Conservation (phyloP, 2,113 vertebrate genomes). For the Australoheros scitulus region DNA sequence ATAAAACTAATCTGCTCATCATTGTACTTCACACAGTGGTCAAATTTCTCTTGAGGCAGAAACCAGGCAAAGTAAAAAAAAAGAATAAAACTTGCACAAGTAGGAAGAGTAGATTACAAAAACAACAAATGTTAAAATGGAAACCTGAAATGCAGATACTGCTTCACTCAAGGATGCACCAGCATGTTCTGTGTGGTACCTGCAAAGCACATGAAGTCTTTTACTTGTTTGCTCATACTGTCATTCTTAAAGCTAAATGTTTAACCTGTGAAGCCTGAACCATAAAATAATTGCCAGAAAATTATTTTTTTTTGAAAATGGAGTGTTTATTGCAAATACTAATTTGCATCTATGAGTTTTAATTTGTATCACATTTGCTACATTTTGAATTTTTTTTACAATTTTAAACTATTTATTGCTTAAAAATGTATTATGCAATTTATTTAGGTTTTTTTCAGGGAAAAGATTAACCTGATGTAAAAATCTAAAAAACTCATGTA, state of each 20-base stretch:
- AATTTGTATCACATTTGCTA: too few species aligned
- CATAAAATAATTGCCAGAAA: too few species aligned
- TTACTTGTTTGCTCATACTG: slow-evolving; percentile 87
- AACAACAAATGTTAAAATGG: slow-evolving; percentile 82
- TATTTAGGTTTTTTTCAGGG: too few species aligned
- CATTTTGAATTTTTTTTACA: too few species aligned
- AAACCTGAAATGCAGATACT: slow-evolving; percentile 89
- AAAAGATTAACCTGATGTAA: too few species aligned
- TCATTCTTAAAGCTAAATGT: slow-evolving; percentile 86
- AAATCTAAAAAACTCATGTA: too few species aligned
- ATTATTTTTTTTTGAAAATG: too few species aligned
- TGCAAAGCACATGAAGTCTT: slow-evolving; percentile 83
- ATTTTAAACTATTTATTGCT: neutral
- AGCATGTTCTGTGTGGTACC: slow-evolving; percentile 93
- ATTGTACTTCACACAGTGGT: neutral
- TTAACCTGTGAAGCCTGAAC: too few species aligned
- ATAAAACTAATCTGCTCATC: neutral
- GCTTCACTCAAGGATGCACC: slow-evolving; percentile 90
- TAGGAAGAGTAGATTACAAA: neutral
- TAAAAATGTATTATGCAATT: too few species aligned
- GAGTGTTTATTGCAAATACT: too few species aligned
- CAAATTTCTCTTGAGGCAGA: neutral
- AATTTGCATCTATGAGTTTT: too few species aligned
- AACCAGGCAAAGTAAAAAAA: neutral
- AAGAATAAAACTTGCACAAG: neutral